Percentiles rank a stretch among this genome's conserved stretches.
Conservation (phyloP, 2,797 vertebrate species). For the Euphonia xanthogaster region DNA sequence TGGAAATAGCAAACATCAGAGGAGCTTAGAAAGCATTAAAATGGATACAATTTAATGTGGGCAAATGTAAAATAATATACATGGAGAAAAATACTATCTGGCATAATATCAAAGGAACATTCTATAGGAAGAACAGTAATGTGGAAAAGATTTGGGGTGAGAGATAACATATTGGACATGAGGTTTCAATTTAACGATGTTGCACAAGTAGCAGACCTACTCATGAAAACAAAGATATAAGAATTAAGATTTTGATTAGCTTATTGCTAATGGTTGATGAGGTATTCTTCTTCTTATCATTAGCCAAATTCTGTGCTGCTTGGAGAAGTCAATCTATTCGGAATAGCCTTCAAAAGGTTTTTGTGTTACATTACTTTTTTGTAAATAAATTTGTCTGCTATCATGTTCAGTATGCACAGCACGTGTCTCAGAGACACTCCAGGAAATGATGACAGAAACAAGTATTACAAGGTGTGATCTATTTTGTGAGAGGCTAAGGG, state of each 20-base stretch:
- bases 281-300: not conserved
- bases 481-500: conserved; percentile 18
- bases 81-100: conserved; percentile 48
- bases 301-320: not conserved
- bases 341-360: not conserved
- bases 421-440: not conserved
- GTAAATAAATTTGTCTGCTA: not conserved
- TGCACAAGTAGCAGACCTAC: conserved; percentile 22
- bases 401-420: not conserved
- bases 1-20: conserved; percentile 54
- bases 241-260: conserved; percentile 5
- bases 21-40: conserved; percentile 61
- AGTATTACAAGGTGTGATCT: conserved; percentile 47
- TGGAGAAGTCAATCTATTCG: not conserved
- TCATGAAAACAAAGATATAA: not conserved
- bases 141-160: conserved; percentile 32
- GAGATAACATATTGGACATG: conserved; percentile 42
- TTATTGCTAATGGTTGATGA: not conserved
- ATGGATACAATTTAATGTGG: conserved; percentile 65
- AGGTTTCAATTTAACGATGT: conserved; percentile 35
- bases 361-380: not conserved
- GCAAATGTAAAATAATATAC: conserved; percentile 65
- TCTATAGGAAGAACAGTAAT: conserved; percentile 50
- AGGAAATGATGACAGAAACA: conserved; percentile 39
- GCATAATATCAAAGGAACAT: conserved; percentile 57